phyloP scores from a whole-genome alignment of 2,797 vertebrate species.

The Neopelma chrysocephalum region DNA sequence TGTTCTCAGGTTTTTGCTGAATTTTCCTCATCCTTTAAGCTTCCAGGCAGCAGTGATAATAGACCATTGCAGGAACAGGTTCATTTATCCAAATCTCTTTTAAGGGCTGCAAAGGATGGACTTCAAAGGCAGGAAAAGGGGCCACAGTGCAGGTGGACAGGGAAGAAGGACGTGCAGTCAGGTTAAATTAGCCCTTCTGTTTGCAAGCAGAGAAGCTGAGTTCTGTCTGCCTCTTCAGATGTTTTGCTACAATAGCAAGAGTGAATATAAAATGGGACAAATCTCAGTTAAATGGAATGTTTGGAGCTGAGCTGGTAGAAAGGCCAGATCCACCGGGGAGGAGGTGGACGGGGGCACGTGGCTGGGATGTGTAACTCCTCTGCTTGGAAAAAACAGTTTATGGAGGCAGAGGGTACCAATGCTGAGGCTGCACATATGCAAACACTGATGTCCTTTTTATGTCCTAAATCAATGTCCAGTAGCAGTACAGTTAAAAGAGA shows the following conservation, averaged over 20 bases:
- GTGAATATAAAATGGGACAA: neutral
- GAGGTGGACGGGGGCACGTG: accelerated
- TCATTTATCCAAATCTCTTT: neutral
- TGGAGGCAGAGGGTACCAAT: neutral
- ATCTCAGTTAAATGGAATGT: neutral
- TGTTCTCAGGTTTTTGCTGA: neutral
- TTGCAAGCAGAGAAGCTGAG: neutral
- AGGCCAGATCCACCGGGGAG: neutral
- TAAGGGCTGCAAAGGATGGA: neutral
- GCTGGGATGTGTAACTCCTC: neutral
- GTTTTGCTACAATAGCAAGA: neutral
- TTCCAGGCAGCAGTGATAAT: neutral
- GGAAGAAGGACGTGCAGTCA: neutral
- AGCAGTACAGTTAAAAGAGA: neutral
- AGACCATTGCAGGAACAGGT: neutral
- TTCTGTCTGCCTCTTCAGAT: neutral
- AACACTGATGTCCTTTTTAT: neutral
- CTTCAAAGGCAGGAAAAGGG: neutral
- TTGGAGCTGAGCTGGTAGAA: neutral
- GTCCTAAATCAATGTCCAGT: neutral
- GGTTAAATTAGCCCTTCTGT: neutral
- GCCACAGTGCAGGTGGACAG: neutral
- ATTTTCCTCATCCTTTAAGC: neutral
- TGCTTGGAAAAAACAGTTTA: neutral
- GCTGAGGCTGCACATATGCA: neutral